A percentile compares a stretch with the other conserved stretches of the same genome.
Conservation (phyloP, 2,888 invertebrate genomes). For the Drosophila demipolita region DNA sequence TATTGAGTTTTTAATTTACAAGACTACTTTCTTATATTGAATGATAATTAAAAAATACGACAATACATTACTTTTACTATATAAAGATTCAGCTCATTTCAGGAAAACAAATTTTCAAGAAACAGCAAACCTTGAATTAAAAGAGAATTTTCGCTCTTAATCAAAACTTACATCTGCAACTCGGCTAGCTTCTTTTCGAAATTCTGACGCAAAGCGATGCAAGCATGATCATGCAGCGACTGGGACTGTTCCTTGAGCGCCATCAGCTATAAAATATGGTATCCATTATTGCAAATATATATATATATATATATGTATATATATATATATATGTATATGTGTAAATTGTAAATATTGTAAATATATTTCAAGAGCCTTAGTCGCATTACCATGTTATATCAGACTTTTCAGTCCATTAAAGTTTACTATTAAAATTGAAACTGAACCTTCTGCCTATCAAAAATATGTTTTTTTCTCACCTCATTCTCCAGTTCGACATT, state of each 20-base stretch:
- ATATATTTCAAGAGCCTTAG: not conserved
- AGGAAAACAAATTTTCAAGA: not conserved
- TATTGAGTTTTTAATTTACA: not conserved
- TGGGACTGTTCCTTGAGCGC: slow-evolving; percentile 34
- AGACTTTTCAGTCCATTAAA: not conserved
- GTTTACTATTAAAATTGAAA: not conserved
- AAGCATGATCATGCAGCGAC: slow-evolving; percentile 26
- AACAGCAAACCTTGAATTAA: not conserved
- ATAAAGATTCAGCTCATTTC: not conserved
- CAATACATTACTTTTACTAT: not conserved
- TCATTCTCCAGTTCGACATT: slow-evolving; percentile 46
- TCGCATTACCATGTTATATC: not conserved
- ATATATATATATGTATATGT: not conserved
- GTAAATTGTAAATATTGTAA: not conserved
- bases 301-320: not conserved
- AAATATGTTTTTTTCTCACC: slow-evolving; percentile 15
- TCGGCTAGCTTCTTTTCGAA: slow-evolving; percentile 28
- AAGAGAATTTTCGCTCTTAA: not conserved
- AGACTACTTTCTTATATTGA: not conserved
- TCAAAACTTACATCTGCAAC: slow-evolving; percentile 40
- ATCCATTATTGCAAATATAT: not conserved
- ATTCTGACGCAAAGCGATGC: not conserved
- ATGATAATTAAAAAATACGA: not conserved
- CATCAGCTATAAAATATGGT: slow-evolving; percentile 20
- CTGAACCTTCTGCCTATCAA: not conserved